phyloP scores from a whole-genome alignment of 2,797 vertebrate species.

The Poeciliopsis paucimaculata region DNA sequence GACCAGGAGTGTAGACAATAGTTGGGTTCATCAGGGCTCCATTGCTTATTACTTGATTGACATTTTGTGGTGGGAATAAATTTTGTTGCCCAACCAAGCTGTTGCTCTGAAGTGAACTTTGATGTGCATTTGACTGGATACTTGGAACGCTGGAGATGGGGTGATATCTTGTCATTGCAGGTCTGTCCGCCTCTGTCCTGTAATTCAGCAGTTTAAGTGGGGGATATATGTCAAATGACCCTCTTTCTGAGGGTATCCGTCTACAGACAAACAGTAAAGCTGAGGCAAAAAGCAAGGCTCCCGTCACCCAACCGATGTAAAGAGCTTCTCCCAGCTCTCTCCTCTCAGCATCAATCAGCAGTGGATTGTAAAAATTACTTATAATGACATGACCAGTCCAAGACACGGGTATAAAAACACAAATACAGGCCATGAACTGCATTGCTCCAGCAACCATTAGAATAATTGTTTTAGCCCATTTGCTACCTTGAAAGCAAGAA shows the following conservation, averaged over 20 bases:
- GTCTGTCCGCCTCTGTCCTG: slow-evolving; percentile 20
- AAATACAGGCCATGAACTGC: slow-evolving; percentile 83
- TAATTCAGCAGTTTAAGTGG: slow-evolving; percentile 48
- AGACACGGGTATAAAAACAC: slow-evolving; percentile 88
- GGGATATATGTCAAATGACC: slow-evolving; percentile 51
- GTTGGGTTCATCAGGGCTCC: slow-evolving; percentile 33
- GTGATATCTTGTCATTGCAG: slow-evolving; percentile 51
- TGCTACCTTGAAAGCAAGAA: slow-evolving; percentile 69
- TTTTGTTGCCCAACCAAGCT: slow-evolving; percentile 34
- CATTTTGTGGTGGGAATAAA: slow-evolving; percentile 27
- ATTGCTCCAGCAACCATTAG: slow-evolving; percentile 81
- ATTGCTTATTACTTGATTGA: slow-evolving; percentile 29
- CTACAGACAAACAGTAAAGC: slow-evolving; percentile 83
- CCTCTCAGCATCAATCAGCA: slow-evolving; percentile 82
- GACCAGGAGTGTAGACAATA: slow-evolving; percentile 35
- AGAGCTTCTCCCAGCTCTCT: slow-evolving; percentile 92
- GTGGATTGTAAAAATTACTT: slow-evolving; percentile 87
- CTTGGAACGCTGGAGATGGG: slow-evolving; percentile 60
- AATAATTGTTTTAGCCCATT: slow-evolving; percentile 71
- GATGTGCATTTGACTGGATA: slow-evolving; percentile 17
- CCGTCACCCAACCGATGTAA: slow-evolving; percentile 90
- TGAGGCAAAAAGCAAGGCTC: slow-evolving; percentile 81
- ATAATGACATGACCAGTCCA: slow-evolving; percentile 89
- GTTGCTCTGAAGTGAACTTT: slow-evolving; percentile 38
- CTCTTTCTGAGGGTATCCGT: slow-evolving; percentile 57